These are phyloP conservation scores for Montipora efflorescens DNA, from an alignment of 64 coral and sea anemone genomes.

Conservation along the genomic window DNA sequence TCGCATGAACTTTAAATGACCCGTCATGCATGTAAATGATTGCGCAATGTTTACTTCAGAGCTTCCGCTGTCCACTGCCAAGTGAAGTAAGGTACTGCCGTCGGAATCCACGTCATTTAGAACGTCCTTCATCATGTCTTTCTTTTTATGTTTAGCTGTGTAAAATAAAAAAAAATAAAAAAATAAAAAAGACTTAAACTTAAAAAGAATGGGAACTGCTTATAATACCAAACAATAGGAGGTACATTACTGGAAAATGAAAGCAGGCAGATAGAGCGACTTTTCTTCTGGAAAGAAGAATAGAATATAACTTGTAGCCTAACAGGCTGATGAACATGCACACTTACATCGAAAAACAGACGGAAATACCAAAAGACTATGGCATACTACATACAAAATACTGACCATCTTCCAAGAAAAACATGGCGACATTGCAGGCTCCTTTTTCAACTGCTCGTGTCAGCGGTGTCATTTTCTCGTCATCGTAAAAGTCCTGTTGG, in stretches of 20 bases:
- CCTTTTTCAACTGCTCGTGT: no score
- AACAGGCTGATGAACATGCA: not conserved
- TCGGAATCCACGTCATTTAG: no score
- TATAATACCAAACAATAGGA: not conserved
- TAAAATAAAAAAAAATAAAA: not conserved
- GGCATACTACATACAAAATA: not conserved
- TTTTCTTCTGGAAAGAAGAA: no score
- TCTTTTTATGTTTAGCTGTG: no score
- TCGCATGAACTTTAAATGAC: not conserved
- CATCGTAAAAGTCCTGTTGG: no score
- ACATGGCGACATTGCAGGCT: not conserved
- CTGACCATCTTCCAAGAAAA: conserved; percentile 58
- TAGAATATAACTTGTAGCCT: no score
- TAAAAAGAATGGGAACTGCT: conserved; percentile 6
- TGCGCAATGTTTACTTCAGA: conserved; percentile 34
- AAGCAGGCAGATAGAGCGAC: no score
- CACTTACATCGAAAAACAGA: not conserved
- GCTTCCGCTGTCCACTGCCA: not conserved
- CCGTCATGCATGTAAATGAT: not conserved
- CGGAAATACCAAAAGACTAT: not conserved
- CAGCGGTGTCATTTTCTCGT: no score
- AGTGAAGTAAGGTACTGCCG: no score
- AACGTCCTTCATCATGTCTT: no score
- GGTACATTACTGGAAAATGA: no score
- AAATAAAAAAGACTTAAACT: conserved; percentile 45